phyloP scores from a whole-genome alignment of 1,140 invertebrate genomes.

The Monochamus saltuarius region DNA sequence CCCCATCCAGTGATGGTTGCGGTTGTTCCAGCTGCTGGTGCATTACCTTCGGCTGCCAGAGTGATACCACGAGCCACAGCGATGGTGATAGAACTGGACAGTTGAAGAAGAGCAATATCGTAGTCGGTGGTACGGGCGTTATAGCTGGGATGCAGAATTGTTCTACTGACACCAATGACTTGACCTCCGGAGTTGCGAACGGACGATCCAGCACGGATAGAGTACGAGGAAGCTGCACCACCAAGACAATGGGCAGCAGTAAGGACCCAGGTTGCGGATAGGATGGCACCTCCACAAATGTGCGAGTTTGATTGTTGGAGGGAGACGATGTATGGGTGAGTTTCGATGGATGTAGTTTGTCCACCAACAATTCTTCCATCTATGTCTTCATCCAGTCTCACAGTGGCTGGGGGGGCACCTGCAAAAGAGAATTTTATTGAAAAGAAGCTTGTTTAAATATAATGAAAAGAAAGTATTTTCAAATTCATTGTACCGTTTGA shows the following conservation, averaged over 20 bases:
- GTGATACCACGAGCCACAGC: not conserved
- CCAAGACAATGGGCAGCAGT: conserved; percentile 23
- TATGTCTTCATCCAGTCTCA: too few relatives aligned
- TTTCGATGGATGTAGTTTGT: too few relatives aligned
- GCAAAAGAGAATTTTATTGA: too few relatives aligned
- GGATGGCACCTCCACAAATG: conserved; percentile 29
- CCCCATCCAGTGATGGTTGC: conserved; percentile 41
- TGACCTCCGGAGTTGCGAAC: not conserved
- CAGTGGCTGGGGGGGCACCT: too few relatives aligned
- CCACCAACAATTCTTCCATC: too few relatives aligned
- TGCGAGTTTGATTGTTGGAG: conserved; percentile 1
- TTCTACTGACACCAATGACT: not conserved
- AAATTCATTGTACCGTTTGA: too few relatives aligned
- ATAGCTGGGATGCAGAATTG: conserved; percentile 40
- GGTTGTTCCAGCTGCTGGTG: not conserved
- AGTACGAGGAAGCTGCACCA: not conserved
- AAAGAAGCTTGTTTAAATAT: too few relatives aligned
- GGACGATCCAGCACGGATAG: conserved; percentile 5
- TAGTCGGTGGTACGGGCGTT: conserved; percentile 43
- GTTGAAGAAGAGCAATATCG: conserved; percentile 46
- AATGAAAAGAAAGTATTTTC: too few relatives aligned
- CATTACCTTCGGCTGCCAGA: conserved; percentile 13
- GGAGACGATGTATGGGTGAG: too few relatives aligned
- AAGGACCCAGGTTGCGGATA: conserved; percentile 16
- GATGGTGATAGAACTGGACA: conserved; percentile 20